phyloP scores from a whole-genome alignment of 2,888 invertebrate species.

The Coleophora flavipennella region DNA sequence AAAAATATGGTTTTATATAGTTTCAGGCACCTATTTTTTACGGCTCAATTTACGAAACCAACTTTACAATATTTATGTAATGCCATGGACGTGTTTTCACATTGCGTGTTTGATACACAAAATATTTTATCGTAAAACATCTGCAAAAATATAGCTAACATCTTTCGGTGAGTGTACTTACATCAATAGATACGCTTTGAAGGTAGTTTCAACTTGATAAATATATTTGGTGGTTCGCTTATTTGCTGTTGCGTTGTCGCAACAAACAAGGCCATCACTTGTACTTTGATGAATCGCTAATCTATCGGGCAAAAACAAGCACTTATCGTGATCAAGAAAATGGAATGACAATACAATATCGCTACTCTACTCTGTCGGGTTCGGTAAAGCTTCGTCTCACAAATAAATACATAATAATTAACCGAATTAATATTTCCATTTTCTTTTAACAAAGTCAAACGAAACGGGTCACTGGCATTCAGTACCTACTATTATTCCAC shows the following conservation, averaged over 20 bases:
- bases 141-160: conserved; percentile 57
- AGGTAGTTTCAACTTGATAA: background rate
- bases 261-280: conserved; percentile 60
- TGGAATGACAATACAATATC: conserved; percentile 51
- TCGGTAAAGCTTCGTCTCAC: conserved; percentile 50
- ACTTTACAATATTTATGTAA: conserved; percentile 30
- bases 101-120: conserved; percentile 17
- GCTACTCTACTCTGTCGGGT: conserved; percentile 32
- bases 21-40: conserved; percentile 58
- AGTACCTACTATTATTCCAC: conserved; percentile 45
- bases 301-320: conserved; percentile 29
- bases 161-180: conserved; percentile 28
- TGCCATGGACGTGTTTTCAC: conserved; percentile 57
- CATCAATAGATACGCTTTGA: conserved; percentile 18
- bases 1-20: conserved; percentile 53
- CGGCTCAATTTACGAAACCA: conserved; percentile 39
- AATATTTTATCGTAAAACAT: conserved; percentile 46
- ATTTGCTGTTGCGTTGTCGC: conserved; percentile 38
- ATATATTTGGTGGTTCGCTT: conserved; percentile 20
- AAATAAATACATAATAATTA: conserved; percentile 28
- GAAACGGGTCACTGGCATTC: conserved; percentile 48
- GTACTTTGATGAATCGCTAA: conserved; percentile 51
- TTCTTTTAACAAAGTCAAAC: conserved; percentile 28
- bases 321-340: conserved; percentile 33
- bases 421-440: conserved; percentile 25